Conservation (phyloP, 2,797 vertebrate species). For the Schizopygopsis malacanthus region DNA sequence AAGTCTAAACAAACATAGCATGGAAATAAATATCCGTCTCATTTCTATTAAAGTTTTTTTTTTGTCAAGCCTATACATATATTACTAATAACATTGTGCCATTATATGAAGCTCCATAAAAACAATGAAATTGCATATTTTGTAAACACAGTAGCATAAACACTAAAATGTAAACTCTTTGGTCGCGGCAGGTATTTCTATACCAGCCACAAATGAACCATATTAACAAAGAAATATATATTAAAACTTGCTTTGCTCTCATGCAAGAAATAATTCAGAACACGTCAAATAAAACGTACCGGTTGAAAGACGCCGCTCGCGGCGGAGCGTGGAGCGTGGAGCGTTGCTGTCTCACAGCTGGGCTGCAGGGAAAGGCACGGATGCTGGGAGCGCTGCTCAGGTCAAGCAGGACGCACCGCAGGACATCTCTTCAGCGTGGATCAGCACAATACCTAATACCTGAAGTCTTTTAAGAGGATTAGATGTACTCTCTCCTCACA, state of each 20-base stretch:
- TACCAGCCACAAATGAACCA: not conserved
- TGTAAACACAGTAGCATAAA: not conserved
- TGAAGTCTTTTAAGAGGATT: slow-evolving; percentile 91
- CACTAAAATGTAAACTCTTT: not conserved
- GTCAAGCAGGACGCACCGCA: slow-evolving; percentile 77
- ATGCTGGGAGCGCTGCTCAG: slow-evolving; percentile 70
- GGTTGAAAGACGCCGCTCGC: not conserved
- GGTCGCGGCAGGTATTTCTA: not conserved
- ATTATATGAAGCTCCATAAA: not conserved
- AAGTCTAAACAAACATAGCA: not conserved
- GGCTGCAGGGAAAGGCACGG: slow-evolving; percentile 66
- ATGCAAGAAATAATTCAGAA: not conserved
- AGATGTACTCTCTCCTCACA: slow-evolving; percentile 72
- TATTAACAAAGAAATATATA: not conserved
- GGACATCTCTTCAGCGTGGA: slow-evolving; percentile 83
- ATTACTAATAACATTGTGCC: not conserved
- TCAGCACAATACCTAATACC: slow-evolving; percentile 91
- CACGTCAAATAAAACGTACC: slow-evolving; percentile 28
- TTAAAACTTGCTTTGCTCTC: not conserved
- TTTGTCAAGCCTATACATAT: not conserved
- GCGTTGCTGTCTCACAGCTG: slow-evolving; percentile 69
- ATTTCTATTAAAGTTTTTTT: too few species aligned
- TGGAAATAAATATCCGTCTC: too few species aligned
- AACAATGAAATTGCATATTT: not conserved
- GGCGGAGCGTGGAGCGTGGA: slow-evolving; percentile 58